A percentile compares a stretch with the other conserved stretches of the same genome.
phyloP scores from a whole-genome alignment of 2,888 invertebrate species.

The Hanleya hanleyi region DNA sequence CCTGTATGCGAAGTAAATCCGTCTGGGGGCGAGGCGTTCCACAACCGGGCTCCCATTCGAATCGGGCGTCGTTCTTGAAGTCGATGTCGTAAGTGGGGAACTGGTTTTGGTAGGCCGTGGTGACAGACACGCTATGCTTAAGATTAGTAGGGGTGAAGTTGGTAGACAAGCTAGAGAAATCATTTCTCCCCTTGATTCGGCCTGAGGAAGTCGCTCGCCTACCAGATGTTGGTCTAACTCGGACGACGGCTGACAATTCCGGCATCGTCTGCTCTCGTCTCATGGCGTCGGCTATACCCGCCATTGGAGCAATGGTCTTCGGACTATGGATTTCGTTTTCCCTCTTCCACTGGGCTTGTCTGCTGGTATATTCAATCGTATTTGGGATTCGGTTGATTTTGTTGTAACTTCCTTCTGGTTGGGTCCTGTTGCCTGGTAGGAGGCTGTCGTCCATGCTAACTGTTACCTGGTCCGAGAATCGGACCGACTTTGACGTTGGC shows the following conservation, averaged over 20 bases:
- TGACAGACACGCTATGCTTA: conserved; percentile 39
- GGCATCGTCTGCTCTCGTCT: background rate
- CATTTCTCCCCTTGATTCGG: conserved; percentile 51
- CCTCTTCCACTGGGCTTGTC: conserved; percentile 51
- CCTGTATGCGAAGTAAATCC: conserved; percentile 59
- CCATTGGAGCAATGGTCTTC: background rate
- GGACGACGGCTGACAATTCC: background rate
- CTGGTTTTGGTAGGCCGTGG: conserved; percentile 54
- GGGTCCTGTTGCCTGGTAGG: conserved; percentile 18
- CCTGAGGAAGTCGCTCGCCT: background rate
- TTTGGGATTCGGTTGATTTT: background rate
- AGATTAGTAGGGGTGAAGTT: conserved; percentile 56
- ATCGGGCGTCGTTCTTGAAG: conserved; percentile 58
- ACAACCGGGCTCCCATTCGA: conserved; percentile 61
- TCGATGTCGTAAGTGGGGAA: conserved; percentile 53
- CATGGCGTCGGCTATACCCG: background rate
- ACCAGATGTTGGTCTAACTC: background rate
- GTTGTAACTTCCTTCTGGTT: background rate
- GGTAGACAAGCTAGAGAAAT: conserved; percentile 53
- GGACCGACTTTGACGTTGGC: conserved; percentile 48
- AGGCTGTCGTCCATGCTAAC: background rate
- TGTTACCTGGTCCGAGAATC: conserved; percentile 49
- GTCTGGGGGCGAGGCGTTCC: conserved; percentile 64
- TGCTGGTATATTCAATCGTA: conserved; percentile 55
- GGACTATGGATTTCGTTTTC: conserved; percentile 35